Evolutionary conservation across 2,888 invertebrate genomes (phyloP), one percentile per base, ranked within the genome.

Genomic region (Temnothorax ravouxi): DNA sequence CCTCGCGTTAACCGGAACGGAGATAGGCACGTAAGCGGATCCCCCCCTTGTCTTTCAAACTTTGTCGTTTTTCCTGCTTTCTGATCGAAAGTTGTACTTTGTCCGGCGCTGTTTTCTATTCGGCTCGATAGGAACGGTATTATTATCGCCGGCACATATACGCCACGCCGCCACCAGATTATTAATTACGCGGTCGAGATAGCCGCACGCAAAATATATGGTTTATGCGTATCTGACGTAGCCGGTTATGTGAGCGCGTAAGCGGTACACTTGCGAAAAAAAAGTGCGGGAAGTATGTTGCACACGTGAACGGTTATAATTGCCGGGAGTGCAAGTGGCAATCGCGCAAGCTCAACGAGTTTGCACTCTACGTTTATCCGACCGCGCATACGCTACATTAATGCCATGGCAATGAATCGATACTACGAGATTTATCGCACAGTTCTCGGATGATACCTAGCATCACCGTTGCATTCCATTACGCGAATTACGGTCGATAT

Each of bases 331-430:
- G 11, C 3, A 8, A 66, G n/a, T 5, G 38, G 25, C 4, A 61
- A 29, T 8, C 25, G 50, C 38, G 54, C 15, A 15, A 75, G 15
- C 6, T 2, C 66, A 13, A 29, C 41, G n/a, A 21, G 5, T 34
- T 0, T 38, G 29, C 4, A 15, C 29, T 4, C n/a, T 1, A 18
- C 18, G 34, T 18, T 56, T 8, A 41, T 11, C 1, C 18, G 56
- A 18, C 18, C n/a, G 34, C n/a, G 34, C 5, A 21, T 29, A 21
- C 41, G n/a, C 3, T 72, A n/a, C 21, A 62, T 75, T 8, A 29
- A 38, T 41, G 21, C 15, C 77, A 34, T 72, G 74, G 77, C 77
- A 79, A 79, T 79, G 79, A 77, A 52, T 52, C 52, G n/a, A 56
- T 56, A 56, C 44, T 5, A 15, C 18, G 56, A 44, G 18, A 74